phyloP scores from a whole-genome alignment of 2,113 vertebrate genomes.

The Pristiophorus japonicus region DNA sequence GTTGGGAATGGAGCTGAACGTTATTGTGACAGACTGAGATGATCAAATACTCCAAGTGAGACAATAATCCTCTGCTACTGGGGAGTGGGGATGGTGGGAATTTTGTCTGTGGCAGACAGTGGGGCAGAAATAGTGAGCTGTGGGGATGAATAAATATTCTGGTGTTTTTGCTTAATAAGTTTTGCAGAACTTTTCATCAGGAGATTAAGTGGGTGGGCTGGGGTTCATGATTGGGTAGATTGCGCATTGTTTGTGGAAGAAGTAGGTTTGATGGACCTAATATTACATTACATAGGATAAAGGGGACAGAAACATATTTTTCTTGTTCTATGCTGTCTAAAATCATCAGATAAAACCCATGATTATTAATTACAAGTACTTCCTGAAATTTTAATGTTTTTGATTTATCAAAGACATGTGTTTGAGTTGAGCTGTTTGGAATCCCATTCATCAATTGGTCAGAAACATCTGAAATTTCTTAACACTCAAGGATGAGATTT shows the following conservation, averaged over 20 bases:
- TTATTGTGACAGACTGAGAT: neutral
- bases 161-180: neutral
- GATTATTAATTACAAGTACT: neutral
- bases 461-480: neutral
- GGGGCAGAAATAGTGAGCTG: neutral
- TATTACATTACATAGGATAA: too few species aligned
- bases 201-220: neutral
- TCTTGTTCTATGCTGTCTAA: neutral
- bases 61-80: too few species aligned
- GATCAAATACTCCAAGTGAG: neutral
- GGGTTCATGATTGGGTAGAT: neutral
- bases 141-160: neutral
- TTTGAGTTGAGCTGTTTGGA: neutral
- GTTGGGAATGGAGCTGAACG: neutral
- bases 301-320: too few species aligned
- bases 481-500: neutral
- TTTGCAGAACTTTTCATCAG: too few species aligned
- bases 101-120: neutral
- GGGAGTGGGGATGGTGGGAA: too few species aligned
- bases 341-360: neutral
- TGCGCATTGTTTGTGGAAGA: neutral
- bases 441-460: neutral
- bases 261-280: neutral
- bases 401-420: neutral
- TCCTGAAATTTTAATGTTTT: neutral